Evolutionary conservation across 2,888 invertebrate species (phyloP), one percentile per base, ranked within the genome.

Genomic region (Steinernema carpocapsae): DNA sequence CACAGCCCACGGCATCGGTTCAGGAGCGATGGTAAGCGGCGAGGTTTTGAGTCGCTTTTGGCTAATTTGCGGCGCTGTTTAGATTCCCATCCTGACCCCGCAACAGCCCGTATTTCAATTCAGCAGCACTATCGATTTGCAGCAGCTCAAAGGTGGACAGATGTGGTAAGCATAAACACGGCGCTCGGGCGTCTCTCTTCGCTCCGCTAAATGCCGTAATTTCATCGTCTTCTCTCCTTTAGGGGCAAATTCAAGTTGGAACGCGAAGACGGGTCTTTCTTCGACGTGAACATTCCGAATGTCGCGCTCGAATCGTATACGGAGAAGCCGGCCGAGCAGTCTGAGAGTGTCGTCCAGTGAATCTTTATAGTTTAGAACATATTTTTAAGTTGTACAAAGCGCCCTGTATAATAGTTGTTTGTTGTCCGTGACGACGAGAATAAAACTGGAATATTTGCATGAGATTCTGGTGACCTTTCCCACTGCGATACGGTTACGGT

Each of bases 171-270:
- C 64, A 59, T 17, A 6, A 6, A 59, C 29, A 24, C 56, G n/a
- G n/a, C n/a, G n/a, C n/a, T n/a, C n/a, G n/a, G n/a, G n/a, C n/a
- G n/a, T n/a, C n/a, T n/a, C n/a, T n/a, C n/a, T n/a, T n/a, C n/a
- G n/a, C n/a, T n/a, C n/a, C n/a, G n/a, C n/a, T n/a, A n/a, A n/a
- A n/a, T n/a, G n/a, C n/a, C n/a, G n/a, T n/a, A n/a, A n/a, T n/a
- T n/a, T n/a, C n/a, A n/a, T n/a, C n/a, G n/a, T n/a, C n/a, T n/a
- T n/a, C n/a, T n/a, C n/a, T 29, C 4, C 87, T 51, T 59, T 85
- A 93, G 93, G 93, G 97, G 97, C 73, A 96, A 95, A 1, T 97
- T 97, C 88, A 91, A 95, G 84, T 94, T 99, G 93, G 97, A 97
- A 89, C 91, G 96, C 76, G 94, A 96, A 88, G 96, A 97, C 89